A percentile compares a stretch with the other conserved stretches of the same genome.
Conservation (phyloP, 2,113 vertebrate species). For the Dromaius novaehollandiae region DNA sequence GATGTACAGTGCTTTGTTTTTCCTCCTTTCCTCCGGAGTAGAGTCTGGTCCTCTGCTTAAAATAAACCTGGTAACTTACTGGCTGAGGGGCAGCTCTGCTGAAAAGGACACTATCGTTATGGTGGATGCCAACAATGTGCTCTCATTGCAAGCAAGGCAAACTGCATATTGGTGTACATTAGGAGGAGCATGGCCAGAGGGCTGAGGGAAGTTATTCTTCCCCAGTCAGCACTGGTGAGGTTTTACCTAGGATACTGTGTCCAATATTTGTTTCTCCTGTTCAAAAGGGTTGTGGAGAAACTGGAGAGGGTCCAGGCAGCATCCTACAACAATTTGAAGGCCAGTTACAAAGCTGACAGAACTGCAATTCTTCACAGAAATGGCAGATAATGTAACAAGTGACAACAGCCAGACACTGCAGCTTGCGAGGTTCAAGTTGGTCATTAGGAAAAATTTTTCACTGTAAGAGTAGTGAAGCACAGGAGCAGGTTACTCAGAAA, state of each 20-base stretch:
- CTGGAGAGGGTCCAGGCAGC: too few relatives aligned
- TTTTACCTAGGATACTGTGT: background rate
- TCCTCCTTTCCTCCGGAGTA: background rate
- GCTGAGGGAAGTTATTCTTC: background rate
- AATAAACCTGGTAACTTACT: background rate
- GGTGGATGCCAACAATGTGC: background rate
- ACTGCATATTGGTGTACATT: rapidly evolving
- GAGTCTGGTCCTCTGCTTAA: background rate
- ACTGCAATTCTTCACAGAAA: background rate
- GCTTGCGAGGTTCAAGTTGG: background rate
- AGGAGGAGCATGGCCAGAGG: background rate
- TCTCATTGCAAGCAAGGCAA: background rate
- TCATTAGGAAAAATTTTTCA: background rate
- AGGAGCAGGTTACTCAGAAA: background rate
- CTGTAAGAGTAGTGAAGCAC: background rate
- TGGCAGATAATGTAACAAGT: background rate
- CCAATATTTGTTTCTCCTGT: too few relatives aligned
- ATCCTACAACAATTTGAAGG: background rate
- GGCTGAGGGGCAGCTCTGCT: background rate
- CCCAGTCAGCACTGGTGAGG: background rate
- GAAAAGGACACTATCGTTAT: background rate
- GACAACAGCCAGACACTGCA: background rate
- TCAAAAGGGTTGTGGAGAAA: too few relatives aligned
- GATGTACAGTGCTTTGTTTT: background rate
- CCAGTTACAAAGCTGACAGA: background rate